Evolutionary conservation across 2,888 invertebrate genomes (phyloP).

Genomic region (Resseliella maxima): DNA sequence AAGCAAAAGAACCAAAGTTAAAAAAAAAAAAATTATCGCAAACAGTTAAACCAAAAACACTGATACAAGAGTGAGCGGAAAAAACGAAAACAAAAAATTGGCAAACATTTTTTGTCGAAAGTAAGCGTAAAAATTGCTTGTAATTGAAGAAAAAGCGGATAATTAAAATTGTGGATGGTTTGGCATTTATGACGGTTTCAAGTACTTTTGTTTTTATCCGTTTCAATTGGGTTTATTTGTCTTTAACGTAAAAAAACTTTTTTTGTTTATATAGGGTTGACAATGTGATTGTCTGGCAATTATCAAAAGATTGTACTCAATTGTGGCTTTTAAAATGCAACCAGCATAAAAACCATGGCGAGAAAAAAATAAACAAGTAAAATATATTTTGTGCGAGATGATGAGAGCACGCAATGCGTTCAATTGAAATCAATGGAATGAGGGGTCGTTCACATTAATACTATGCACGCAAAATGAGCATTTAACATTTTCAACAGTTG

Average conservation of each 20-base stretch:
- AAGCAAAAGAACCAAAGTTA: too few species aligned
- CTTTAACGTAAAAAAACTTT: background rate
- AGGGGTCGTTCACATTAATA: background rate
- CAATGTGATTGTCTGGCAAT: background rate
- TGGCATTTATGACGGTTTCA: background rate
- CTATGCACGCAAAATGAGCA: background rate
- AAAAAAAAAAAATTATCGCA: too few species aligned
- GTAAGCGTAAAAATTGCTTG: too few species aligned
- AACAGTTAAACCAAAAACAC: too few species aligned
- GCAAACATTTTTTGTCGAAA: too few species aligned
- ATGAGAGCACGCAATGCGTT: background rate
- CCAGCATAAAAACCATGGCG: background rate
- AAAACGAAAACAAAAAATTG: too few species aligned
- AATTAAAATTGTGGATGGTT: background rate
- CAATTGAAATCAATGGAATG: background rate
- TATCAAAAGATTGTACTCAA: background rate
- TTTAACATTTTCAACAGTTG: background rate
- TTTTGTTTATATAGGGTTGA: background rate
- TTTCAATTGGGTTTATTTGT: background rate
- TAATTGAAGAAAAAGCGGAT: background rate
- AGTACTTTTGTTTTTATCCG: background rate
- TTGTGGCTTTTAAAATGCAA: background rate
- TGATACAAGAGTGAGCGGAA: too few species aligned
- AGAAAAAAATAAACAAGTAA: too few species aligned
- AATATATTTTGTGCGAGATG: too few species aligned